A percentile compares a stretch with the other conserved stretches of the same genome.
These are phyloP conservation scores for Drosophila phalerata DNA, from an alignment of 2,888 invertebrate genomes.

Conservation along the genomic window DNA sequence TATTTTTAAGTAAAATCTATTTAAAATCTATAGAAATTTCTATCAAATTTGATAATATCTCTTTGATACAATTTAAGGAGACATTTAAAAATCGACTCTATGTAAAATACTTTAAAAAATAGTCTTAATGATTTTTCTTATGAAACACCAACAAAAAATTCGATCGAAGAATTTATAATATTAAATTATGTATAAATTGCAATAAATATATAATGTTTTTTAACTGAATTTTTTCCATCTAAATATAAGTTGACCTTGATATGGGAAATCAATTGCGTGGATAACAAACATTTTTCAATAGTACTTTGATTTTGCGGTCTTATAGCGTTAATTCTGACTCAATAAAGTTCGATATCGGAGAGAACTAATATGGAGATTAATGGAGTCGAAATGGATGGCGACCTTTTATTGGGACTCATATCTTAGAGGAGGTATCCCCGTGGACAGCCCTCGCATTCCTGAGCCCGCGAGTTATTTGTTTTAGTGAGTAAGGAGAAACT, in stretches of 20 bases:
- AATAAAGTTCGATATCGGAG: background rate
- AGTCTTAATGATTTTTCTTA: too few relatives aligned
- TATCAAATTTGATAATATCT: too few relatives aligned
- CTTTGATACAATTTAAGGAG: too few relatives aligned
- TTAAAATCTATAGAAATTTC: too few relatives aligned
- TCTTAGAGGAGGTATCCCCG: constrained; percentile 23
- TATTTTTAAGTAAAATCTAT: too few relatives aligned
- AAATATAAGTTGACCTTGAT: constrained; percentile 18
- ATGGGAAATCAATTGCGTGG: constrained; percentile 3
- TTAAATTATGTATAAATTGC: background rate
- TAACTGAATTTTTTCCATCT: background rate
- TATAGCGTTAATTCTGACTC: constrained; percentile 15
- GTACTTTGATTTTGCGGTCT: constrained; percentile 4
- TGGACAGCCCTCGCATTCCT: constrained; percentile 69
- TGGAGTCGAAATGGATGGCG: background rate
- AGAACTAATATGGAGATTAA: background rate
- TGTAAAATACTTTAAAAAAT: too few relatives aligned
- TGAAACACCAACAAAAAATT: background rate
- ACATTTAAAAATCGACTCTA: too few relatives aligned
- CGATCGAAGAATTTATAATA: background rate
- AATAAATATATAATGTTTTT: background rate
- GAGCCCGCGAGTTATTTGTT: constrained; percentile 70
- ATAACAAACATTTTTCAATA: constrained; percentile 9
- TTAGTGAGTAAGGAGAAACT: constrained; percentile 24
- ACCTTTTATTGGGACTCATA: background rate